Evolutionary conservation across 2,888 invertebrate genomes (phyloP).

Genomic region (Caenorhabditis sinica): DNA sequence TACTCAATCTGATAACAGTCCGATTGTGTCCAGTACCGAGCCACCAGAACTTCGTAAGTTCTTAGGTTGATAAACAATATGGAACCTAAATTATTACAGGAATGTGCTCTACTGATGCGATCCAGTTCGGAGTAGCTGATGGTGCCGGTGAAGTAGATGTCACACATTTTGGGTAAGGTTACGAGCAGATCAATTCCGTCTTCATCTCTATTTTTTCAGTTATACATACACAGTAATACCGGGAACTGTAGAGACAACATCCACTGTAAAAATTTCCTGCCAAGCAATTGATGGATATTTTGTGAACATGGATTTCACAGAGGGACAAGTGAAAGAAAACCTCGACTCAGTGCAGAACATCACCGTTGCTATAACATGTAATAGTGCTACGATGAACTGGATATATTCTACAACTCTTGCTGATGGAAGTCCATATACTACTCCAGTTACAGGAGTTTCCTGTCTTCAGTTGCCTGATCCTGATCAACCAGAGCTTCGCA

Average conservation of each 20-base stretch:
- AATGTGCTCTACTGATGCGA: background rate
- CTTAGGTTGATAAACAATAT: background rate
- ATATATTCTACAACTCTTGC: background rate
- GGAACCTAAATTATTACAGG: background rate
- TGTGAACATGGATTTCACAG: background rate
- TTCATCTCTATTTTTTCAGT: background rate
- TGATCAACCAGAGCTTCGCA: too few species aligned
- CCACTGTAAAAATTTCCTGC: background rate
- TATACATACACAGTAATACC: background rate
- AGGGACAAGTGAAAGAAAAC: background rate
- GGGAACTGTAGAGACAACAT: background rate
- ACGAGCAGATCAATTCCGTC: too few species aligned
- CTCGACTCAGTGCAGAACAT: background rate
- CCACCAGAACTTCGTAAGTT: constrained; percentile 1
- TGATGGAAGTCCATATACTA: background rate
- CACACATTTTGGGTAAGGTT: background rate
- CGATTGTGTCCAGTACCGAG: constrained; percentile 1
- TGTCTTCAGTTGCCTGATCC: background rate
- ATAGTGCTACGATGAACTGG: constrained; percentile 4
- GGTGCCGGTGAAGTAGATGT: background rate
- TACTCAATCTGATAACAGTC: background rate
- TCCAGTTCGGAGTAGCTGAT: background rate
- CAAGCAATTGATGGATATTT: background rate
- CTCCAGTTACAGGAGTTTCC: background rate
- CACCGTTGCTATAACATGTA: background rate